Percentiles rank a stretch among this genome's conserved stretches.
Evolutionary conservation across 2,888 invertebrate species (phyloP).

Genomic region (Synergus itoensis): DNA sequence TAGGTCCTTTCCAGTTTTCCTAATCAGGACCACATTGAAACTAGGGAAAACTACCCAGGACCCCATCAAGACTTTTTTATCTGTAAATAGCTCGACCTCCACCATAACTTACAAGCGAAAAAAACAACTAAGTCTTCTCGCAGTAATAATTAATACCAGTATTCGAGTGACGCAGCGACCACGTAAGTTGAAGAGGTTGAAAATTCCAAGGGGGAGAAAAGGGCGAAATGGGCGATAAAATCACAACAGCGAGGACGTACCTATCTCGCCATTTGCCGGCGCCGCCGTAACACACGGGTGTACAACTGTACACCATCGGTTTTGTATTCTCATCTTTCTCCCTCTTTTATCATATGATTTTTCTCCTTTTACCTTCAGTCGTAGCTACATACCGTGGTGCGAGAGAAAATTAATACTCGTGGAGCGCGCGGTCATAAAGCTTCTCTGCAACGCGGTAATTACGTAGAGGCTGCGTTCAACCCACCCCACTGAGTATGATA

Average conservation of each 20-base stretch:
- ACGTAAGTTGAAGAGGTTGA: constrained; percentile 53
- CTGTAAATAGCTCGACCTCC: no score
- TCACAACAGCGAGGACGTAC: constrained; percentile 63
- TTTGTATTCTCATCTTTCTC: constrained; percentile 44
- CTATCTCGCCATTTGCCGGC: constrained; percentile 63
- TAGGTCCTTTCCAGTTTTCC: no score
- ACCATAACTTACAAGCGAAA: no score
- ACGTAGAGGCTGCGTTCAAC: constrained; percentile 66
- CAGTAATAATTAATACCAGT: constrained; percentile 51
- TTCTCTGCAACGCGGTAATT: constrained; percentile 74
- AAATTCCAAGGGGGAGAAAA: constrained; percentile 48
- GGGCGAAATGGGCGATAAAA: constrained; percentile 65
- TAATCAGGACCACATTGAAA: no score
- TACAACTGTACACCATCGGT: not conserved
- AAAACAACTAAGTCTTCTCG: no score
- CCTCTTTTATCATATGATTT: constrained; percentile 43
- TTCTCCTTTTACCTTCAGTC: constrained; percentile 48
- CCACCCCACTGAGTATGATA: constrained; percentile 56
- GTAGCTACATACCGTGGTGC: constrained; percentile 52
- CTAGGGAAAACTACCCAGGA: no score
- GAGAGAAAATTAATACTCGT: constrained; percentile 74
- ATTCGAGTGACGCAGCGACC: constrained; percentile 49
- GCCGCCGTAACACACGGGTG: constrained; percentile 54
- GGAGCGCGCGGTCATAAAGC: constrained; percentile 71
- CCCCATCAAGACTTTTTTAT: no score